Base-by-base conservation (phyloP, 2,797 vertebrate genomes). In the Podarcis lilfordi region DNA sequence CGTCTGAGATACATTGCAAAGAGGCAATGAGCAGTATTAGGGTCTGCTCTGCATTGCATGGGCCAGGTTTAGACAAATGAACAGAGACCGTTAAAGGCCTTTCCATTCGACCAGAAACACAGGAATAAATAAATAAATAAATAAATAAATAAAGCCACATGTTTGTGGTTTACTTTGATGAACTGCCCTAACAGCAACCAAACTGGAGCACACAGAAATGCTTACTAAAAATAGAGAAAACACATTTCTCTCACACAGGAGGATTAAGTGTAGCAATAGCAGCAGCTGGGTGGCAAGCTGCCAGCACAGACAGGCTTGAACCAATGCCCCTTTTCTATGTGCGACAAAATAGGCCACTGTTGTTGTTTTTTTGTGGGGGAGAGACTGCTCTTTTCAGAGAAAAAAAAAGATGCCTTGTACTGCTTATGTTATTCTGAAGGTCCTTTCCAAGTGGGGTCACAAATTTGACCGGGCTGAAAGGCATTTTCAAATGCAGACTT, bases 1-100 rank as follows among this genome's bases (percentile, higher is more conserved):
- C 35, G 80, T 82, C 59, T 50, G 43, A 72, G 2, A 7, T 29
- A 0, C 25, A 23, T 1, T n/a, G 15, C 2, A 61, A 43, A 1
- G 32, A 11, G 80, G 1, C 25, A 1, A 2, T 55, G 17, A 2
- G 1, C 2, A 1, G 2, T 0, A 25, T 32, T 75, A 72, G 1
- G 4, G 29, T 23, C 37, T 1, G 43, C 9, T 66, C 8, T 35
- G 1, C 7, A 25, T 72, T 35, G 19, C 13, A 0, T 17, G n/a
- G 15, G 27, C 0, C 10, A 0, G 3, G 32, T 50, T 68, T 5
- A 0, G 37, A 75, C 25, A 25, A 10, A 5, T 0, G 64, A 50
- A 55, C 3, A 55, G 25, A 0, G 3, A 64, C 29, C 2, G 0
- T 4, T 79, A 8, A 59, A 27, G 4, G 15, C 15, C 45, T 85